Evolutionary conservation across 2,113 vertebrate species (phyloP), one percentile per base, ranked within the genome.

Genomic region (Pelusios castaneus): DNA sequence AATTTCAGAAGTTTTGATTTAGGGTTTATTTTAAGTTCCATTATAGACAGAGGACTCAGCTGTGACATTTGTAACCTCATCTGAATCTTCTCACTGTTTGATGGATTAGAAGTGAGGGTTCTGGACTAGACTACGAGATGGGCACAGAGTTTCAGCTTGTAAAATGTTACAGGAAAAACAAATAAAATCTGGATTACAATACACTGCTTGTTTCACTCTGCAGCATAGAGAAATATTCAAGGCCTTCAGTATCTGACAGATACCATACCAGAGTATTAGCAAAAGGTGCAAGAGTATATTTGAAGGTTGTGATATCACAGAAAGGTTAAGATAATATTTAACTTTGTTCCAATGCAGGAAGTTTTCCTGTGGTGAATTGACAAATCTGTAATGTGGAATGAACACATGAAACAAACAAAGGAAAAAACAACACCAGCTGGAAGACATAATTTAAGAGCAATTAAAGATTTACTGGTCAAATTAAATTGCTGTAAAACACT

Each of bases 31-130:
- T 27, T 87, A 82, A 85, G 81, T 34, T 43, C 3, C 41, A 49
- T 41, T 52, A 4, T 2, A 51, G 10, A n/a, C 24, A n/a, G 0
- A 0, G 75, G 22, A 63, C 13, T 70, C 41, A 70, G 56, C 63
- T 92, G 67, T 73, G 19, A 41, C 16, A 25, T 34, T 5, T 89
- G 38, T 6, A 79, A 10, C 8, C 22, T 58, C 10, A 77, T 77
- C 29, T 29, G 80, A n/a, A 21, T 34, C 27, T 81, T 41, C 38
- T 56, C 2, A 3, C 52, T 73, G 2, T 31, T 29, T 55, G 12
- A 19, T 43, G 77, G 87, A 60, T 56, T 43, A 13, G 60, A 87
- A 93, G 51, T 17, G 5, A 52, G 21, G 12, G 80, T 80, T 10
- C 58, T 58, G 73, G 56, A 38, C 22, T n/a, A 63, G 16, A 11